Percentiles rank a stretch among this genome's conserved stretches.
phyloP scores from a whole-genome alignment of 2,113 vertebrate genomes.

The Phyllostomus hastatus region DNA sequence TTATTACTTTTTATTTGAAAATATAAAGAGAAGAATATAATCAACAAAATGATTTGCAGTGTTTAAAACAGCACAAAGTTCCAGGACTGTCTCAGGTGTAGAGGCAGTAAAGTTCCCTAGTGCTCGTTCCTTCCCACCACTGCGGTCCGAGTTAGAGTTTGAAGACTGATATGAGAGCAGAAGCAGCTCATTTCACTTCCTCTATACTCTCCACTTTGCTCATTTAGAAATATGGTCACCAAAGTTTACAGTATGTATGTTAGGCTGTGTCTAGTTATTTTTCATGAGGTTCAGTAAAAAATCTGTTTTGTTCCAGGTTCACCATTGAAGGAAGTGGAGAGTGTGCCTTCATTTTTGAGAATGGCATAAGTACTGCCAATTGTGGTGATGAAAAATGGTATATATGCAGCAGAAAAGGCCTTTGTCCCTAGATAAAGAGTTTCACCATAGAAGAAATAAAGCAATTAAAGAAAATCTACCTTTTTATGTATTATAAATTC shows the following conservation, averaged over 20 bases:
- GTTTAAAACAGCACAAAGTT: background rate
- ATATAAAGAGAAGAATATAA: background rate
- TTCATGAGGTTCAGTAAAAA: background rate
- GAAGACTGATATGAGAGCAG: background rate
- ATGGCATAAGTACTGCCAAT: background rate
- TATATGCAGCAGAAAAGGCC: background rate
- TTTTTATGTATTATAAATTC: background rate
- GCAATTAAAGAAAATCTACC: background rate
- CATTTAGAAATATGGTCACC: background rate
- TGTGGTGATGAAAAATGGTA: background rate
- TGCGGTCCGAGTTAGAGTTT: background rate
- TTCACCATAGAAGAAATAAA: background rate
- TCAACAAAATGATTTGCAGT: background rate
- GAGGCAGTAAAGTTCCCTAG: background rate
- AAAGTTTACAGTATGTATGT: background rate
- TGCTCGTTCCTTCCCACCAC: background rate
- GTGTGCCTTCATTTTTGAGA: background rate
- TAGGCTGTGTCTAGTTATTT: background rate
- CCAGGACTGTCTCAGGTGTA: background rate
- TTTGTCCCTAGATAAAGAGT: background rate
- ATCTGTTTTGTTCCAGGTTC: slow-evolving; percentile 44
- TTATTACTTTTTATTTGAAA: background rate
- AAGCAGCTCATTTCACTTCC: background rate
- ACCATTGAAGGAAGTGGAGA: background rate
- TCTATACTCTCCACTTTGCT: background rate